Conservation (phyloP, 2,113 vertebrate genomes). For the Tetrax tetrax region DNA sequence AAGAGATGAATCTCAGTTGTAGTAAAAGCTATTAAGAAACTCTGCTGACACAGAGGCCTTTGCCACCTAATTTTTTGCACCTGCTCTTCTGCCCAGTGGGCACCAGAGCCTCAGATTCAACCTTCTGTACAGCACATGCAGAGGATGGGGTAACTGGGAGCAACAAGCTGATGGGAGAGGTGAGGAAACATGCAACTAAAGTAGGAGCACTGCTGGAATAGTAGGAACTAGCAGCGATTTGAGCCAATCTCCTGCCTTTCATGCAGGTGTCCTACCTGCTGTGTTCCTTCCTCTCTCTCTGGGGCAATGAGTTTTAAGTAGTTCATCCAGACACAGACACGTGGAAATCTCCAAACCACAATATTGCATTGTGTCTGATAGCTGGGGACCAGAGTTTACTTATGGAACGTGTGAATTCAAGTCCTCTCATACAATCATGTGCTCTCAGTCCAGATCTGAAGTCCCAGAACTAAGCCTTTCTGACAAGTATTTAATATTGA, state of each 20-base stretch:
- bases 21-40: not conserved
- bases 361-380: rapidly evolving
- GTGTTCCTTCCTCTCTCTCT: not conserved
- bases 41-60: not conserved
- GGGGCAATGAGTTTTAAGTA: not conserved
- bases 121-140: not conserved
- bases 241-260: not conserved
- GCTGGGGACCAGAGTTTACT: not conserved
- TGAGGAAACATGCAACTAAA: not conserved
- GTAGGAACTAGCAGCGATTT: not conserved
- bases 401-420: not conserved
- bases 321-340: too few species aligned
- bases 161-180: not conserved
- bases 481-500: not conserved
- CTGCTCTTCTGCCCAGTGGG: not conserved
- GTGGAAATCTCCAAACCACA: not conserved
- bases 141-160: not conserved
- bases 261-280: not conserved
- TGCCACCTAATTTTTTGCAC: not conserved
- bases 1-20: not conserved
- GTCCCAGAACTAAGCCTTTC: not conserved
- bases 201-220: not conserved
- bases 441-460: not conserved
- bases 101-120: not conserved
- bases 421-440: not conserved